These are phyloP conservation scores for Sinosuthora webbiana DNA, from an alignment of 2,113 vertebrate species.

Conservation along the genomic window DNA sequence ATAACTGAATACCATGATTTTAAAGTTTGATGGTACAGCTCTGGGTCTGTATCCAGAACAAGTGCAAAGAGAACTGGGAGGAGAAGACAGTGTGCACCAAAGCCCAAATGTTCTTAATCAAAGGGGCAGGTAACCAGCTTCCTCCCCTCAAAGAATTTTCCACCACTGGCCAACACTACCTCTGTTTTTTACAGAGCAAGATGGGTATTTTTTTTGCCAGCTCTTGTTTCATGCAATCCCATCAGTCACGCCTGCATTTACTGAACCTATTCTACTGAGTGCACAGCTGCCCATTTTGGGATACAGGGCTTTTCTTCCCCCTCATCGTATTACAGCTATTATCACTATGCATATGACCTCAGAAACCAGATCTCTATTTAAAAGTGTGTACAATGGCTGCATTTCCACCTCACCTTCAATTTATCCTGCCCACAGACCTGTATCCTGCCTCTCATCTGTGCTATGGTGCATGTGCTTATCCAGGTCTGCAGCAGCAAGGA, in stretches of 20 bases:
- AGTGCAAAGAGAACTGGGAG: neutral
- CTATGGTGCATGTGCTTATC: accelerated
- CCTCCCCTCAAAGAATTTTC: neutral
- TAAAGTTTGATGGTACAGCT: neutral
- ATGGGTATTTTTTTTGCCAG: neutral
- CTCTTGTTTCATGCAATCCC: neutral
- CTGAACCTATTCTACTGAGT: neutral
- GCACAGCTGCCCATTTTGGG: neutral
- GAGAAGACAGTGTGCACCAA: accelerated
- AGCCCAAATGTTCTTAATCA: neutral
- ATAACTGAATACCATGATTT: neutral
- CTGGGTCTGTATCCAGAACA: neutral
- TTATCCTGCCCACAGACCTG: neutral
- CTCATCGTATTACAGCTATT: neutral
- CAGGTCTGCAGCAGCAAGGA: neutral
- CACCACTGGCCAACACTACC: neutral
- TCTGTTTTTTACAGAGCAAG: neutral
- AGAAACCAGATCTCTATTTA: neutral
- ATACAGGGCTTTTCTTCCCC: neutral
- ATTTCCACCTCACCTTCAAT: neutral
- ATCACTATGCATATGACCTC: neutral
- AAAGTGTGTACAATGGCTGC: neutral
- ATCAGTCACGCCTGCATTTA: neutral
- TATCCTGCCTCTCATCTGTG: neutral
- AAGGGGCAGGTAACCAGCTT: neutral